A percentile compares a stretch with the other conserved stretches of the same genome.
These are phyloP conservation scores for Harpagifer antarcticus DNA, from an alignment of 2,797 vertebrate species.

Conservation along the genomic window DNA sequence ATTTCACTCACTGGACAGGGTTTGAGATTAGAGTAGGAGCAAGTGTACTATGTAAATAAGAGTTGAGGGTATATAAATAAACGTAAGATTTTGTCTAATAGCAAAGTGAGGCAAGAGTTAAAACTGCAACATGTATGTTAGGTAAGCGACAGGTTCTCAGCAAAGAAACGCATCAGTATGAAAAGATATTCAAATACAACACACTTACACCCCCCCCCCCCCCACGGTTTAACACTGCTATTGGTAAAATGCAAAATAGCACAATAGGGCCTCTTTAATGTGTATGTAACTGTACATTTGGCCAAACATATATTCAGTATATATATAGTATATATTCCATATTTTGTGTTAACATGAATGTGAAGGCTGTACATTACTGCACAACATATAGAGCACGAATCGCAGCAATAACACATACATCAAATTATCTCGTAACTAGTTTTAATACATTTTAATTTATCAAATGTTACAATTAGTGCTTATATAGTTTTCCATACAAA, in stretches of 20 bases:
- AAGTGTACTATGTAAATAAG: background rate
- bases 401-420: conserved; percentile 7
- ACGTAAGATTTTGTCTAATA: background rate
- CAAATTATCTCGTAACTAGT: conserved; percentile 20
- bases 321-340: background rate
- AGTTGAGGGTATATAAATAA: fast-evolving
- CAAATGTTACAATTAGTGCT: conserved; percentile 37
- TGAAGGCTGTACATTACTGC: background rate
- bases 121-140: background rate
- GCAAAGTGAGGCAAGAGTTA: background rate
- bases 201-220: background rate
- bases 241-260: background rate
- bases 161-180: background rate
- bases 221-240: background rate
- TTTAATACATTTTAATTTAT: conserved; percentile 47
- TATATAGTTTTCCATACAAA: conserved; percentile 58
- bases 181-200: background rate
- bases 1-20: background rate
- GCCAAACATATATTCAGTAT: background rate
- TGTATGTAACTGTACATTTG: background rate
- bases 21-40: background rate
- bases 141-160: background rate
- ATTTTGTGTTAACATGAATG: background rate
- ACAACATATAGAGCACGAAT: background rate
- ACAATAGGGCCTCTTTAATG: background rate